These are phyloP conservation scores for Pelosia muscerda DNA, from an alignment of 2,888 invertebrate species.

Conservation along the genomic window DNA sequence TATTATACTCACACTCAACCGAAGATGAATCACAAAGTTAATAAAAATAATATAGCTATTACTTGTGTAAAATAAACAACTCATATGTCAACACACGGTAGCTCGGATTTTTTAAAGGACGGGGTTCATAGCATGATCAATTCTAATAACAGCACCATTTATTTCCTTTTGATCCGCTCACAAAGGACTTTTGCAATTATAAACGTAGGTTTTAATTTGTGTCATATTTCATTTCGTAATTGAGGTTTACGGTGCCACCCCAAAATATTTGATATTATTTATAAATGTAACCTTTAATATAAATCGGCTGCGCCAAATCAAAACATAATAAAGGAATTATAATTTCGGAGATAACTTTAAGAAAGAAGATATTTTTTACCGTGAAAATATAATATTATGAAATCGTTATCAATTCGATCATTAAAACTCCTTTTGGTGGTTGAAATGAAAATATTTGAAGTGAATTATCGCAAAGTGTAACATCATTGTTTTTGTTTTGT, in stretches of 20 bases:
- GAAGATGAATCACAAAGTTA: neutral
- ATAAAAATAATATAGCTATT: neutral
- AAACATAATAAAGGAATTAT: neutral
- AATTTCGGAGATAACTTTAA: neutral
- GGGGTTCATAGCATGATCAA: neutral
- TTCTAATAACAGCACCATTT: constrained; percentile 2
- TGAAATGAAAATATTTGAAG: too few relatives aligned
- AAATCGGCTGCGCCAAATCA: neutral
- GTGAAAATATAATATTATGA: neutral
- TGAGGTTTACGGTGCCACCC: neutral
- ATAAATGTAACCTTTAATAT: neutral
- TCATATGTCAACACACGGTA: neutral
- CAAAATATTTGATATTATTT: neutral
- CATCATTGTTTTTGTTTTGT: too few relatives aligned
- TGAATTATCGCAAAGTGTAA: too few relatives aligned
- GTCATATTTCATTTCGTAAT: neutral
- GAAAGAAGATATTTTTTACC: neutral
- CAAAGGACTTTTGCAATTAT: neutral
- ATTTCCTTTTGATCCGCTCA: neutral
- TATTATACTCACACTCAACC: too few relatives aligned
- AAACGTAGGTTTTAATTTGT: neutral
- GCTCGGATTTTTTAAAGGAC: neutral
- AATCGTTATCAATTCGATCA: too few relatives aligned
- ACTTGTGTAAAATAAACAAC: neutral
- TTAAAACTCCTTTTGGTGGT: too few relatives aligned